phyloP scores from a whole-genome alignment of 2,888 invertebrate species.

The Drosophila leonis region DNA sequence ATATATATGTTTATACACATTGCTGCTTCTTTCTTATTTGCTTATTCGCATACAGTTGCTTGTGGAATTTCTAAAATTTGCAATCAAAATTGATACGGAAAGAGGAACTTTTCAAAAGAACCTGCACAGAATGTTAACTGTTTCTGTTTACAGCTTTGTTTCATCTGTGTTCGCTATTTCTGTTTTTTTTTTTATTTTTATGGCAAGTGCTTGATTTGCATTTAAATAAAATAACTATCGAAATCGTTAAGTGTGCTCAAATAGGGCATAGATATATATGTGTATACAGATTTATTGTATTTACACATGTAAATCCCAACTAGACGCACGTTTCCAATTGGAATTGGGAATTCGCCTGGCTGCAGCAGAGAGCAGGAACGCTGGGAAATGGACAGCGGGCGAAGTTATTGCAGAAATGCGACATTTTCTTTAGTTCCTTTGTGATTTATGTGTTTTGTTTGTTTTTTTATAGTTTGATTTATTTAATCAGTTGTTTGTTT shows the following conservation, averaged over 20 bases:
- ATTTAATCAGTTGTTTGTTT: constrained; percentile 58
- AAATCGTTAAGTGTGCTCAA: neutral
- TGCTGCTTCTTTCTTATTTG: neutral
- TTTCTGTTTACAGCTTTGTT: constrained; percentile 22
- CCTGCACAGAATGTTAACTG: constrained; percentile 56
- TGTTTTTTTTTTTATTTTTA: constrained; percentile 8
- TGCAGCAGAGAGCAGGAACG: too few species aligned
- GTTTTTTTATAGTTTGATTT: constrained; percentile 47
- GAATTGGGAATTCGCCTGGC: neutral
- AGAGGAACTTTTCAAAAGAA: constrained; percentile 20
- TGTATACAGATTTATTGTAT: neutral
- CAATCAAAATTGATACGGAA: constrained; percentile 9
- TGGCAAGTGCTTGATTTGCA: constrained; percentile 56
- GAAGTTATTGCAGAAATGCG: constrained; percentile 61
- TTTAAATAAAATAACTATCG: constrained; percentile 46
- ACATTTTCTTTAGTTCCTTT: constrained; percentile 13
- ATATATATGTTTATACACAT: neutral
- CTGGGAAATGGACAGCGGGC: constrained; percentile 7
- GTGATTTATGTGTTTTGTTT: constrained; percentile 6
- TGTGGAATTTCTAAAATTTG: constrained; percentile 23
- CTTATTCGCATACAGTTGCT: neutral
- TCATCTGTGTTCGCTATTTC: constrained; percentile 20
- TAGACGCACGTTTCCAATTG: constrained; percentile 29
- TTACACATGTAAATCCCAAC: constrained; percentile 8
- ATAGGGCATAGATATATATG: neutral